These are phyloP conservation scores for Ailuropoda melanoleuca DNA, from an alignment of 2,113 vertebrate species.

Conservation along the genomic window DNA sequence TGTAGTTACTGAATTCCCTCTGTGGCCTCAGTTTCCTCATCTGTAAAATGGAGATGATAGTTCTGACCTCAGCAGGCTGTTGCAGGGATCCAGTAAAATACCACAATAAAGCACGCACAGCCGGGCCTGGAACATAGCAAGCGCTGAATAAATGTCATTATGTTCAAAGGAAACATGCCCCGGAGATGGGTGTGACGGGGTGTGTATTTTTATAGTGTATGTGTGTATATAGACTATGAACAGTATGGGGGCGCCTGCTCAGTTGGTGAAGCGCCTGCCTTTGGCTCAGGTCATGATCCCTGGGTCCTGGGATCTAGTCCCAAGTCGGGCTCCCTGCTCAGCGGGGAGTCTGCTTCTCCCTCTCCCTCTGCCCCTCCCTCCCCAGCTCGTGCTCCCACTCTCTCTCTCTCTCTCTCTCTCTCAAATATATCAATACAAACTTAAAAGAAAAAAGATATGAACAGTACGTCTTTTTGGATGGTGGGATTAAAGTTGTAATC, in stretches of 20 bases:
- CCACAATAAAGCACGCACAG: not conserved
- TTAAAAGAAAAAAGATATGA: not conserved
- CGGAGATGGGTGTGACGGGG: not conserved
- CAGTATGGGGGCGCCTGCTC: not conserved
- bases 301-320: not conserved
- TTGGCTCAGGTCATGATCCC: not conserved
- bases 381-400: not conserved
- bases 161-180: conserved; percentile 2
- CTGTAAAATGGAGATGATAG: not conserved
- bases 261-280: too few relatives aligned
- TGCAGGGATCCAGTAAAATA: conserved; percentile 18
- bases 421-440: not conserved
- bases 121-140: not conserved
- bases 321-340: not conserved
- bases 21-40: not conserved
- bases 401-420: not conserved
- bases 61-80: not conserved
- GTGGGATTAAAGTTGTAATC: conserved; percentile 17
- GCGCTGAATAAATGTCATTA: not conserved
- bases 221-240: not conserved
- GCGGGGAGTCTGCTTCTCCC: not conserved
- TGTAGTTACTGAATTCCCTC: not conserved
- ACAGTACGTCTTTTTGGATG: not conserved
- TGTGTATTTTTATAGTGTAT: not conserved
- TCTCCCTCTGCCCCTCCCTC: too few relatives aligned